Conservation (phyloP, 1,140 invertebrate genomes). For the Panagrolaimus sp. region DNA sequence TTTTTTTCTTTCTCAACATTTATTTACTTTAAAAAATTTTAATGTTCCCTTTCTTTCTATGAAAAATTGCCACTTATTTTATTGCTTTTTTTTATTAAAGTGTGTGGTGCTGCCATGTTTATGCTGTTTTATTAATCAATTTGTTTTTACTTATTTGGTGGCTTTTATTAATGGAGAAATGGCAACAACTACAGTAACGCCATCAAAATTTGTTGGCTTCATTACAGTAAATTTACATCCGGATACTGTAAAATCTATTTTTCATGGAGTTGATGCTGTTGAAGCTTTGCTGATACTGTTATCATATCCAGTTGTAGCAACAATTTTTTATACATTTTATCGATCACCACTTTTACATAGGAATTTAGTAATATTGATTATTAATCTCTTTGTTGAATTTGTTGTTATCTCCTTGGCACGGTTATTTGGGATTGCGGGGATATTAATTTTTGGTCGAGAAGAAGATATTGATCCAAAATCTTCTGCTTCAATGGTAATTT, state of each 20-base stretch:
- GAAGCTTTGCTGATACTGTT: not conserved
- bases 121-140: no score
- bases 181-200: no score
- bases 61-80: no score
- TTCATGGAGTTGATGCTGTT: not conserved
- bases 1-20: no score
- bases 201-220: no score
- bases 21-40: no score
- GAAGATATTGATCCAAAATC: not conserved
- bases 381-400: not conserved
- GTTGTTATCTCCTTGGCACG: not conserved
- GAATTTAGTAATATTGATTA: not conserved
- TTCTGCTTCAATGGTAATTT: not conserved
- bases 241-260: not conserved
- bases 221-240: not conserved
- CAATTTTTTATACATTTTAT: slow-evolving; percentile 7
- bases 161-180: no score
- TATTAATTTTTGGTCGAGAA: not conserved
- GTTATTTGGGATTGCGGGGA: not conserved
- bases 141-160: no score
- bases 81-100: no score
- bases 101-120: no score
- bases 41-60: no score
- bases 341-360: not conserved
- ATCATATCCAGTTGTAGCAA: not conserved